phyloP scores from a whole-genome alignment of 2,888 invertebrate genomes.

The Adineta ricciae region DNA sequence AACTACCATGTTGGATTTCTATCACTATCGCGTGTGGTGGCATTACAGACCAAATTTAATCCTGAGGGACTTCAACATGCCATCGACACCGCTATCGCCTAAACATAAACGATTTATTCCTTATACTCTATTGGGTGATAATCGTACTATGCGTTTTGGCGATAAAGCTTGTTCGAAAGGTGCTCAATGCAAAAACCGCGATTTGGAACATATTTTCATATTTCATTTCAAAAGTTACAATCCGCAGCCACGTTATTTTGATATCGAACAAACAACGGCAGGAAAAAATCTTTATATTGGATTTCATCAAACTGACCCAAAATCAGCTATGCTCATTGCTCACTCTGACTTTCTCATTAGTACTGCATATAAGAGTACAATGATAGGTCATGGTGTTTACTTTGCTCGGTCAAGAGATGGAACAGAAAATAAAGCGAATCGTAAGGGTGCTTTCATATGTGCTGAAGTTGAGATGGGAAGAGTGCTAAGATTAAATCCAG shows the following conservation, averaged over 20 bases:
- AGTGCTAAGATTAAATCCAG: not conserved
- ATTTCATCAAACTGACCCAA: not conserved
- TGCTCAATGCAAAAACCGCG: not conserved
- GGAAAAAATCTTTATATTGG: not conserved
- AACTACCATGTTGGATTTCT: no score
- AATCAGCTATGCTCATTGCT: no score
- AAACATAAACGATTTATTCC: not conserved
- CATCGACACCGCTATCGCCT: not conserved
- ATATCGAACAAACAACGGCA: not conserved
- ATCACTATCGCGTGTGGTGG: no score
- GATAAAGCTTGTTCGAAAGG: not conserved
- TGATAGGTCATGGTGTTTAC: no score
- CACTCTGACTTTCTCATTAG: no score
- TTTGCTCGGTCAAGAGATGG: no score
- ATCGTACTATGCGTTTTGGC: not conserved
- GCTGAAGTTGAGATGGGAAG: not conserved
- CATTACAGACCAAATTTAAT: no score
- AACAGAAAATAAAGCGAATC: no score
- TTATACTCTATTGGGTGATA: not conserved
- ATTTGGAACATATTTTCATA: not conserved
- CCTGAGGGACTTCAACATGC: not conserved
- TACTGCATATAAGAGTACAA: no score
- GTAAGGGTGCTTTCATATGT: no score
- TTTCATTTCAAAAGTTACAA: not conserved
- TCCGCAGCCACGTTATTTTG: not conserved